These are phyloP conservation scores for Catocala fraxini DNA, from an alignment of 2,888 invertebrate genomes.

Conservation along the genomic window DNA sequence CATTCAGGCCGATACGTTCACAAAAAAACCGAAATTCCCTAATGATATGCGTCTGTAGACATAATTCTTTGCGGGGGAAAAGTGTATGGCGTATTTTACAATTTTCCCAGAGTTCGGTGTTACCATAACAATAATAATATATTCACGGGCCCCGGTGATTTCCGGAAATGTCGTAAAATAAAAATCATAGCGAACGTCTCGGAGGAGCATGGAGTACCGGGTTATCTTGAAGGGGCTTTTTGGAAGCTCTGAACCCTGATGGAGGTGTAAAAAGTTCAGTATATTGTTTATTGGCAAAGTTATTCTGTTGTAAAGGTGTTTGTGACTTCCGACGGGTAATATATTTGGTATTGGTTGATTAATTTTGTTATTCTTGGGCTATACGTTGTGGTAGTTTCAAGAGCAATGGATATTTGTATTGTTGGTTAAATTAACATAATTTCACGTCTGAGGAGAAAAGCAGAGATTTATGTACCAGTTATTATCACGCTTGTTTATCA, in stretches of 20 bases:
- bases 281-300: conserved; percentile 25
- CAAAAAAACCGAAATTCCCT: conserved; percentile 74
- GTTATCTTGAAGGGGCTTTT: conserved; percentile 52
- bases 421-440: too few relatives aligned
- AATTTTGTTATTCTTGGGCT: conserved; percentile 1
- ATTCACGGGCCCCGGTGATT: conserved; percentile 83
- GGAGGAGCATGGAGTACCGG: conserved; percentile 50
- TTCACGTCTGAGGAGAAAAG: too few relatives aligned
- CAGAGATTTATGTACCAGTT: too few relatives aligned
- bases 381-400: background rate
- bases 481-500: too few relatives aligned
- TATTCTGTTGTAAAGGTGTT: conserved; percentile 15
- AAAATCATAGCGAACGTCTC: conserved; percentile 78
- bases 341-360: conserved; percentile 8
- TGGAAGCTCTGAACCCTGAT: conserved; percentile 25
- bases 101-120: conserved; percentile 79
- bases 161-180: conserved; percentile 81
- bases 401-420: too few relatives aligned
- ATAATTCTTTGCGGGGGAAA: conserved; percentile 67
- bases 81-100: conserved; percentile 79
- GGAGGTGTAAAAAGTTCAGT: conserved; percentile 45
- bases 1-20: conserved; percentile 63
- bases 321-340: conserved; percentile 5
- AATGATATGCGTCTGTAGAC: conserved; percentile 69
- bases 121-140: conserved; percentile 86